Conservation (phyloP, 2,113 vertebrate genomes). For the Silurus asotus region DNA sequence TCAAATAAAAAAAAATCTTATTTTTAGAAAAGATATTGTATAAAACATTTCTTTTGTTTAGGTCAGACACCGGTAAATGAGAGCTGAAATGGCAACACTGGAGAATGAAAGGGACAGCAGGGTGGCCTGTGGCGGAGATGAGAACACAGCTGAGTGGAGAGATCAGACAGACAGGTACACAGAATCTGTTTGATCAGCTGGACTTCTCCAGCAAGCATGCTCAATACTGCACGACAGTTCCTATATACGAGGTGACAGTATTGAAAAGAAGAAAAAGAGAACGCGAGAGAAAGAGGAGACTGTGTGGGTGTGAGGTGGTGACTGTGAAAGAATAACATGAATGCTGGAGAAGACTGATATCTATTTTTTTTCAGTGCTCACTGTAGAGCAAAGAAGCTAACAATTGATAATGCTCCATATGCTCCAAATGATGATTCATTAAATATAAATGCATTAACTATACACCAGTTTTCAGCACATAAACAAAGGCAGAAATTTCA, state of each 20-base stretch:
- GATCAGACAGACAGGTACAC: slow-evolving; percentile 71
- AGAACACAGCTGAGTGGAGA: slow-evolving; percentile 72
- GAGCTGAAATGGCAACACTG: slow-evolving; percentile 3
- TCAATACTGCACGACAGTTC: slow-evolving; percentile 65
- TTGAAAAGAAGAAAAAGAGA: slow-evolving; percentile 37
- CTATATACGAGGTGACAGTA: slow-evolving; percentile 60
- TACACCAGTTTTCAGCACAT: not conserved
- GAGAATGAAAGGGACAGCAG: slow-evolving; percentile 66
- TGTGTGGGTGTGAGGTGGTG: slow-evolving; percentile 17
- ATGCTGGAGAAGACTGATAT: not conserved
- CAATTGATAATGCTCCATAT: not conserved
- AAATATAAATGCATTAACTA: not conserved
- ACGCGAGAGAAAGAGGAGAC: slow-evolving; percentile 15
- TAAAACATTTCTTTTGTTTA: not conserved
- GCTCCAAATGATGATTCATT: slow-evolving; percentile 8
- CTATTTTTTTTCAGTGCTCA: not conserved
- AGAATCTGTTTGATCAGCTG: slow-evolving; percentile 79
- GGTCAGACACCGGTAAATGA: slow-evolving; percentile 9
- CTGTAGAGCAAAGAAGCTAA: not conserved
- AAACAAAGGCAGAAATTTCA: not conserved
- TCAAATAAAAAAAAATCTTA: not conserved
- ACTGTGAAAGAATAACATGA: slow-evolving; percentile 12
- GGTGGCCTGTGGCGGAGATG: slow-evolving; percentile 66
- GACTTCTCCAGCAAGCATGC: slow-evolving; percentile 65
- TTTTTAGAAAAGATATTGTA: not conserved